phyloP scores from a whole-genome alignment of 2,797 vertebrate species.

The Lagorchestes hirsutus region DNA sequence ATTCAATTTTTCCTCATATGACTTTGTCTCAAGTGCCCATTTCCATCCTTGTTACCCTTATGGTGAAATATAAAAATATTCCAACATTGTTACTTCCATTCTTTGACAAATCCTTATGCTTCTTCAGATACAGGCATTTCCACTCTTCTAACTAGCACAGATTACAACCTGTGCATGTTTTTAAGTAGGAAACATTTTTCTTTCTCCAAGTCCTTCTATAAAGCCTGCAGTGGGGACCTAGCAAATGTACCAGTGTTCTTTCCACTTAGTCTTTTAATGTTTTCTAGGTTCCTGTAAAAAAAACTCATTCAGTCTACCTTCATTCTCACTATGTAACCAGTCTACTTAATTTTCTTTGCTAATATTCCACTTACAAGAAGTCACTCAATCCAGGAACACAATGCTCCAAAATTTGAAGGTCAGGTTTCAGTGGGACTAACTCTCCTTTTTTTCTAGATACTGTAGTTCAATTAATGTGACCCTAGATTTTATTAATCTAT shows the following conservation, averaged over 20 bases:
- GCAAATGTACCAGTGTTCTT: background rate
- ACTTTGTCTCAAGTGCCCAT: background rate
- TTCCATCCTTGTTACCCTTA: background rate
- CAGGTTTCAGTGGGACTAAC: background rate
- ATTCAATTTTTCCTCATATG: background rate
- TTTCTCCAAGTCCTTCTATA: background rate
- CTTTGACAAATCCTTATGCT: background rate
- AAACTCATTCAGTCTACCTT: background rate
- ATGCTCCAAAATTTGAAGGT: background rate
- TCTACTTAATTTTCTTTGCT: background rate
- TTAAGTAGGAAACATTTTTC: background rate
- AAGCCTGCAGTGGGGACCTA: background rate
- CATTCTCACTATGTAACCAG: background rate
- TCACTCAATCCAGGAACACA: background rate
- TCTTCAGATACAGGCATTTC: background rate
- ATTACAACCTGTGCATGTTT: background rate
- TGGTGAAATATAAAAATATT: background rate
- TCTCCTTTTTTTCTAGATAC: background rate
- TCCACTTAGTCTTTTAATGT: background rate
- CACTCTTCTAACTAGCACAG: background rate
- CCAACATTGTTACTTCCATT: background rate
- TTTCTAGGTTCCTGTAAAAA: background rate
- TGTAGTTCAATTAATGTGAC: background rate
- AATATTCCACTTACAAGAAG: background rate
- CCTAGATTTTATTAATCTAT: background rate